phyloP scores from a whole-genome alignment of 2,797 vertebrate species.

The Hyperoplus lanceolatus region DNA sequence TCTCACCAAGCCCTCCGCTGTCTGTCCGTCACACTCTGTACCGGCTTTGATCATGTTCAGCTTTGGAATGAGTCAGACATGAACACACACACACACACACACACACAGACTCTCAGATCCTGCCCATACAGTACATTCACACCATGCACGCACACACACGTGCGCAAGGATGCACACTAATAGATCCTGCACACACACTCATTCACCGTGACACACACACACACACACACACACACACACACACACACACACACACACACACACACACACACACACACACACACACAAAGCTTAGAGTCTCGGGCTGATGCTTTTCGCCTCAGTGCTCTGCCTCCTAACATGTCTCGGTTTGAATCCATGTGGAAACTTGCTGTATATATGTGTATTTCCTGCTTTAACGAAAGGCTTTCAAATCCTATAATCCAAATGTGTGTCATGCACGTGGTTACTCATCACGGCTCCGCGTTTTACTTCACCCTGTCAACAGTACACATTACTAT shows the following conservation, averaged over 20 bases:
- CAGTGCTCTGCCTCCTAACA: conserved; percentile 21
- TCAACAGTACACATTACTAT: conserved; percentile 16
- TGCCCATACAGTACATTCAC: neutral
- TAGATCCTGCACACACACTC: conserved; percentile 9
- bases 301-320: conserved; percentile 18
- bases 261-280: conserved; percentile 2
- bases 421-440: conserved; percentile 36
- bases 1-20: conserved; percentile 54
- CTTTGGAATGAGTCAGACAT: conserved; percentile 69
- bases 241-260: neutral
- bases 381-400: neutral
- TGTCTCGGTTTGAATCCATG: conserved; percentile 41
- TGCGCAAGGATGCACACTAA: neutral
- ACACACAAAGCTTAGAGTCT: conserved; percentile 17
- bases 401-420: conserved; percentile 27
- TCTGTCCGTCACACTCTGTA: conserved; percentile 62
- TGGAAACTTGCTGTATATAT: conserved; percentile 4
- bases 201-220: conserved; percentile 24
- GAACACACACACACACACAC: conserved; percentile 28
- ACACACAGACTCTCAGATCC: neutral
- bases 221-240: conserved; percentile 41
- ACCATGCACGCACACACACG: conserved; percentile 20
- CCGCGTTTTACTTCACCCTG: neutral
- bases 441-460: neutral
- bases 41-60: conserved; percentile 73